Evolutionary conservation across 2,113 vertebrate species (phyloP).

Genomic region (Mus spicilegus): DNA sequence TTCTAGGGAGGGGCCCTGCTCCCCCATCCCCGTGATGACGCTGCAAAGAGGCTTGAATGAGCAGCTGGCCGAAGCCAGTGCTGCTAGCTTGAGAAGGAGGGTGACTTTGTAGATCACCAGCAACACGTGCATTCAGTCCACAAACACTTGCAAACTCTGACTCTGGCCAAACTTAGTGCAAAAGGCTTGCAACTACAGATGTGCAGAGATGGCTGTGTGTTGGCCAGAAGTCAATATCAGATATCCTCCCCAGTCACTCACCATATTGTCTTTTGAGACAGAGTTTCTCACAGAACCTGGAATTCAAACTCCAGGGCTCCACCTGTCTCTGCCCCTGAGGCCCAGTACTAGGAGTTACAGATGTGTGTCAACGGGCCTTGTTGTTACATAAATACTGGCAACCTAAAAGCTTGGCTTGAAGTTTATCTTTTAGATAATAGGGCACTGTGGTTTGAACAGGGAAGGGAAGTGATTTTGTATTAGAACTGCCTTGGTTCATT

Average conservation of each 20-base stretch:
- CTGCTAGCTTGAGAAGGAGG: background rate
- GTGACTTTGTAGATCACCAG: background rate
- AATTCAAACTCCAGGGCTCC: background rate
- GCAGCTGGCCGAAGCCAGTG: background rate
- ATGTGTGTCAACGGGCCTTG: too few relatives aligned
- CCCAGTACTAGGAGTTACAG: background rate
- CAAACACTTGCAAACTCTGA: background rate
- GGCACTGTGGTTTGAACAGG: background rate
- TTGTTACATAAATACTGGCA: background rate
- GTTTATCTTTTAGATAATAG: background rate
- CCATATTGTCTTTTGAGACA: background rate
- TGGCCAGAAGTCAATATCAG: background rate
- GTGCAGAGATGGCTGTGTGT: background rate
- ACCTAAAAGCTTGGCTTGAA: background rate
- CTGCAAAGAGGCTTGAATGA: slow-evolving; percentile 48
- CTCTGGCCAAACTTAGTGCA: background rate
- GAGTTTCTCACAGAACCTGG: background rate
- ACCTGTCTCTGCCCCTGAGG: background rate
- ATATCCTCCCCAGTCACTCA: background rate
- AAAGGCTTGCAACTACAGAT: background rate
- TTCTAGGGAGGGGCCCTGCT: slow-evolving; percentile 45
- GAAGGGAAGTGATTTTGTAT: background rate
- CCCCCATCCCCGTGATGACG: background rate
- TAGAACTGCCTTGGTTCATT: background rate
- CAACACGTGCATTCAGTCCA: background rate